Evolutionary conservation across 2,888 invertebrate species (phyloP).

Genomic region (Cephus sareptanus): DNA sequence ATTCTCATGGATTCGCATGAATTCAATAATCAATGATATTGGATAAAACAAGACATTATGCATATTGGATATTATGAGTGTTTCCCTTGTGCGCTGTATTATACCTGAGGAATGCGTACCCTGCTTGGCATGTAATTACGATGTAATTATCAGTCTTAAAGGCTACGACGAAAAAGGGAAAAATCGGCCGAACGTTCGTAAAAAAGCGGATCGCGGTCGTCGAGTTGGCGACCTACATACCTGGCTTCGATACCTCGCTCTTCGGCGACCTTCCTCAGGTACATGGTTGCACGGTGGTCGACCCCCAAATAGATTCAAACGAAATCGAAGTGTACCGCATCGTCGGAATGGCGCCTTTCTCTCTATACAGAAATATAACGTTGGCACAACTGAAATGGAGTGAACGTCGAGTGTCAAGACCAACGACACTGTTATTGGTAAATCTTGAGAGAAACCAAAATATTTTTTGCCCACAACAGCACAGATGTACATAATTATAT

Average conservation of each 20-base stretch:
- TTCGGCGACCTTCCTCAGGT: slow-evolving; percentile 23
- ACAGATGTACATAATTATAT: background rate
- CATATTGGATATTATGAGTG: background rate
- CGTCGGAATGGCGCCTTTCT: background rate
- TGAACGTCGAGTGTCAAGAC: background rate
- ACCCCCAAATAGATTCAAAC: slow-evolving; percentile 30
- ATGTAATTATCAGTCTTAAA: background rate
- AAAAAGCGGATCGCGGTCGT: slow-evolving; percentile 3
- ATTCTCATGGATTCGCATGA: background rate
- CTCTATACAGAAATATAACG: background rate
- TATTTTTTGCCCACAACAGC: background rate
- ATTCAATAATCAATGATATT: background rate
- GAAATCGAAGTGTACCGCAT: slow-evolving; percentile 23
- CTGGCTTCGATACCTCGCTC: background rate
- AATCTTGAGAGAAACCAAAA: background rate
- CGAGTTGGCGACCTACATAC: slow-evolving; percentile 19
- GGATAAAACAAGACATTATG: background rate
- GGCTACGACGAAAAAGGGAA: background rate
- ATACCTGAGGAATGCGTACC: background rate
- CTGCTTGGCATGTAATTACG: background rate
- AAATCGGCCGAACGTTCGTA: background rate
- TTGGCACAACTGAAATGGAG: background rate
- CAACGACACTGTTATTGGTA: background rate
- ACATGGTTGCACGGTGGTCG: slow-evolving; percentile 34
- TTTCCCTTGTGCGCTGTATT: background rate